Percentiles rank a stretch among this genome's conserved stretches.
Conservation (phyloP, 2,797 vertebrate genomes). For the Semotilus atromaculatus region DNA sequence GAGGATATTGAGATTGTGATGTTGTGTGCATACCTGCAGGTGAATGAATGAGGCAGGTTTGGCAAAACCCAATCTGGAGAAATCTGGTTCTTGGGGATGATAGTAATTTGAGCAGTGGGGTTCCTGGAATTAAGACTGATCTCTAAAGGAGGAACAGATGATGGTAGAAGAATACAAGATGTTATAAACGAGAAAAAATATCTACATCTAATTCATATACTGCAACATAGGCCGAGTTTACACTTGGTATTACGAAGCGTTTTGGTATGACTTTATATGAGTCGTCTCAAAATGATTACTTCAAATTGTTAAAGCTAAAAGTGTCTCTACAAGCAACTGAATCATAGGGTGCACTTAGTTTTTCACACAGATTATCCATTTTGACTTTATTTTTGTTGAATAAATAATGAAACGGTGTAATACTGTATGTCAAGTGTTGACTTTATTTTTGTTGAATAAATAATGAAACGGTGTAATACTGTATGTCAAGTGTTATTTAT, state of each 20-base stretch:
- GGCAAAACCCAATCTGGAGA: conserved; percentile 61
- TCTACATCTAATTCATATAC: neutral
- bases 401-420: too few relatives aligned
- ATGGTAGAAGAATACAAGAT: conserved; percentile 31
- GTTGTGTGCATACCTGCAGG: conserved; percentile 64
- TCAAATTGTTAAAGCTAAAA: too few relatives aligned
- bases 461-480: too few relatives aligned
- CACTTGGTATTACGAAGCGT: neutral
- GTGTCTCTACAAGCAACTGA: too few relatives aligned
- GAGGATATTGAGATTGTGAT: neutral
- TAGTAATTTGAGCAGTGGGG: conserved; percentile 67
- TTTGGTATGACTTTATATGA: too few relatives aligned
- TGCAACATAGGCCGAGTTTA: neutral
- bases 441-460: too few relatives aligned
- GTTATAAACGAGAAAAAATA: neutral
- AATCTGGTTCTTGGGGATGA: conserved; percentile 69
- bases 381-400: too few relatives aligned
- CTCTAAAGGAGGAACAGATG: conserved; percentile 64
- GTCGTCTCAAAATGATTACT: too few relatives aligned
- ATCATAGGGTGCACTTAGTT: too few relatives aligned
- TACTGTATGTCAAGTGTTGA: too few relatives aligned
- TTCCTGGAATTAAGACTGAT: conserved; percentile 81
- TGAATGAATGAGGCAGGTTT: conserved; percentile 66
- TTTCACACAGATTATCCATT: too few relatives aligned
- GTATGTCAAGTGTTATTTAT: too few relatives aligned